These are phyloP conservation scores for Macrotrachela quadricornifera DNA, from an alignment of 1,140 invertebrate genomes.

Conservation along the genomic window DNA sequence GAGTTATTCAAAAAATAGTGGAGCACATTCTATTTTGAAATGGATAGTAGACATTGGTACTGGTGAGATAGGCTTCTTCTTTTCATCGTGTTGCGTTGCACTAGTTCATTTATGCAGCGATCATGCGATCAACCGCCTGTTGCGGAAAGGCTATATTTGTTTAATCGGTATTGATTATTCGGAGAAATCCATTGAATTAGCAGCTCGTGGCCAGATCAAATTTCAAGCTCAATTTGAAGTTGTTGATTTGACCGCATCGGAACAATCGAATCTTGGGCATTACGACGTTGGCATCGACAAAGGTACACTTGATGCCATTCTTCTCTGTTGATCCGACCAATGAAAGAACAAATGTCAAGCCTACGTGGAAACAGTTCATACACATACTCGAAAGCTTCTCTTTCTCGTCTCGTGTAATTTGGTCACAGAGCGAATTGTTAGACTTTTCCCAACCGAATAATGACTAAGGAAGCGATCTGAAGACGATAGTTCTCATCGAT, in stretches of 20 bases:
- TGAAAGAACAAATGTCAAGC: slow-evolving; percentile 1
- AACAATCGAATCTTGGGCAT: neutral
- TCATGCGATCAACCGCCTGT: no score
- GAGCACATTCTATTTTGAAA: no score
- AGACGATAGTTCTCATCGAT: no score
- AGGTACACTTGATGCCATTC: slow-evolving; percentile 10
- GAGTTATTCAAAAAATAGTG: no score
- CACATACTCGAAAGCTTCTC: neutral
- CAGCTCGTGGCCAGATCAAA: neutral
- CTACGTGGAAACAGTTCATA: no score
- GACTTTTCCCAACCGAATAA: no score
- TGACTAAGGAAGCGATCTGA: no score
- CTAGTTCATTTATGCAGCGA: neutral
- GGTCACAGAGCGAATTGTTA: slow-evolving; percentile 6
- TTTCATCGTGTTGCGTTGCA: no score
- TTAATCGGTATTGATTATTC: slow-evolving; percentile 9
- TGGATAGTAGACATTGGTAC: no score
- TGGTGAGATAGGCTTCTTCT: no score
- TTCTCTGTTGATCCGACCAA: slow-evolving; percentile 7
- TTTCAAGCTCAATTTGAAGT: neutral
- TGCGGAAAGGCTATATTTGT: slow-evolving; percentile 5
- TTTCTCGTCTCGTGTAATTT: slow-evolving; percentile 10
- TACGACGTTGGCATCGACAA: slow-evolving; percentile 9
- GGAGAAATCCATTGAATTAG: slow-evolving; percentile 8
- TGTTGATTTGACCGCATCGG: neutral